Percentiles rank a stretch among this genome's conserved stretches.
Conservation (phyloP, 2,113 vertebrate genomes). For the Corythornis cristatus region DNA sequence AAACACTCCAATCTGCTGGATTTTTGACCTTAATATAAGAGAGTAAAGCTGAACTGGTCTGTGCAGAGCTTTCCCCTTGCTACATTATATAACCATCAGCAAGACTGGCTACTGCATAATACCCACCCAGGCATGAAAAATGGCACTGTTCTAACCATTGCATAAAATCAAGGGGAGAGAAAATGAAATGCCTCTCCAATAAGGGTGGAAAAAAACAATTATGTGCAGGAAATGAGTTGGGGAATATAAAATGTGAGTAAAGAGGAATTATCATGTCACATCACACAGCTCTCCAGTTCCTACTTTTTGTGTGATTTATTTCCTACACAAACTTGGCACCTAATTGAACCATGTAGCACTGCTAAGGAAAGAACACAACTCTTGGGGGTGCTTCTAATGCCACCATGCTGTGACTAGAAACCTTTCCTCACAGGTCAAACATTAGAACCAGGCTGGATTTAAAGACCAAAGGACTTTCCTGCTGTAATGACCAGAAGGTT, state of each 20-base stretch:
- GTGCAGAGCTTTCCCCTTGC: neutral
- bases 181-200: slow-evolving; percentile 15
- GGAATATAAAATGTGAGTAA: neutral
- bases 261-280: neutral
- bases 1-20: slow-evolving; percentile 12
- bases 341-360: neutral
- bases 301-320: neutral
- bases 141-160: neutral
- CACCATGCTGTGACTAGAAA: neutral
- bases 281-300: neutral
- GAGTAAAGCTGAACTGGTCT: neutral
- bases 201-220: neutral
- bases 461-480: neutral
- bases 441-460: neutral
- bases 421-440: neutral
- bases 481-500: neutral
- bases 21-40: slow-evolving; percentile 10
- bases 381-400: neutral
- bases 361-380: neutral
- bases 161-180: neutral
- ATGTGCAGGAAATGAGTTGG: neutral
- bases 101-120: neutral
- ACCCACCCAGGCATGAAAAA: neutral
- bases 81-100: neutral
- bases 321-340: neutral